Evolutionary conservation across 2,797 vertebrate species (phyloP).

Genomic region (Huso huso): DNA sequence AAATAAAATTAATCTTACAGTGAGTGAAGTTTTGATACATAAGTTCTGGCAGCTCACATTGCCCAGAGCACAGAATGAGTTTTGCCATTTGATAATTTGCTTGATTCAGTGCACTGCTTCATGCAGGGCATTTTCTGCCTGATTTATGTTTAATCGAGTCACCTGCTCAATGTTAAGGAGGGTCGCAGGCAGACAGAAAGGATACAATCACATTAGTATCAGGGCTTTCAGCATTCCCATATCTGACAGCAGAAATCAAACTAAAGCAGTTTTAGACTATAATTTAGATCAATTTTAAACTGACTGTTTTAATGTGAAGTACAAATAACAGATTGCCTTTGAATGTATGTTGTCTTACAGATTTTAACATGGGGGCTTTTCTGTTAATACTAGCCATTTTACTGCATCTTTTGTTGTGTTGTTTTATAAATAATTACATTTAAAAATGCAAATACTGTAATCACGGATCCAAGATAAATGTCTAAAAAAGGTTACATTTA

Average conservation of each 20-base stretch:
- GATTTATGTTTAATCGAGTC: conserved; percentile 66
- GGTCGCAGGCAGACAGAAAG: conserved; percentile 54
- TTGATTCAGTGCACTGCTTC: conserved; percentile 61
- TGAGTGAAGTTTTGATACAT: conserved; percentile 74
- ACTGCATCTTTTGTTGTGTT: too few relatives aligned
- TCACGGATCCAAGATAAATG: too few relatives aligned
- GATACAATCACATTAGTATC: conserved; percentile 37
- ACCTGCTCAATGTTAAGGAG: conserved; percentile 63
- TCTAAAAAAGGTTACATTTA: too few relatives aligned
- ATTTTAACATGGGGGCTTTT: too few relatives aligned
- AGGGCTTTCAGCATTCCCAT: conserved; percentile 48
- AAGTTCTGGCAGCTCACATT: conserved; percentile 62
- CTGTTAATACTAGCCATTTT: too few relatives aligned
- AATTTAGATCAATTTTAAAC: too few relatives aligned
- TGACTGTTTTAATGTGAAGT: too few relatives aligned
- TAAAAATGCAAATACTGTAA: too few relatives aligned
- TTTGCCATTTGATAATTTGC: conserved; percentile 64
- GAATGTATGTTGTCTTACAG: too few relatives aligned
- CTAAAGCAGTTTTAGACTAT: neutral
- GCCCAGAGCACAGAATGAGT: conserved; percentile 62
- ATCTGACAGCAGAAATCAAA: conserved; percentile 34
- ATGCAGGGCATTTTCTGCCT: conserved; percentile 62
- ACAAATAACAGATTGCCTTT: too few relatives aligned
- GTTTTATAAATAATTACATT: too few relatives aligned
- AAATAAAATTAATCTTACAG: conserved; percentile 73